These are phyloP conservation scores for Gobio occitaniae DNA, from an alignment of 2,797 vertebrate genomes.

Conservation along the genomic window DNA sequence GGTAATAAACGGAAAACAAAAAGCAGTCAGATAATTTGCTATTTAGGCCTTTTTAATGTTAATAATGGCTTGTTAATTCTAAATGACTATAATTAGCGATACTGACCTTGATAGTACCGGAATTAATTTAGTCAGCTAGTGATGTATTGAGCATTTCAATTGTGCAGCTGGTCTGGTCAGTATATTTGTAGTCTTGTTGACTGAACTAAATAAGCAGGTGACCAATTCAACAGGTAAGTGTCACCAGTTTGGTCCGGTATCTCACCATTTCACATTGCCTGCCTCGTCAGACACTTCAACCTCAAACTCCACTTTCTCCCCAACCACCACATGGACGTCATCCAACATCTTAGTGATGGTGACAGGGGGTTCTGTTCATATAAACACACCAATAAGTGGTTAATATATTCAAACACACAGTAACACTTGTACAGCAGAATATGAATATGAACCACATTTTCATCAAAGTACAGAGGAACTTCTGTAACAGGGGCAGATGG, in stretches of 20 bases:
- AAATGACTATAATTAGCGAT: constrained; percentile 12
- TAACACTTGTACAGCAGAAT: neutral
- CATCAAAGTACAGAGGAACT: neutral
- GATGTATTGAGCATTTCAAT: neutral
- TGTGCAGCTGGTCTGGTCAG: neutral
- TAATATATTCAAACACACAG: neutral
- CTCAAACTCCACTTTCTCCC: constrained; percentile 88
- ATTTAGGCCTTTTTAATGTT: neutral
- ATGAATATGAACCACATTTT: neutral
- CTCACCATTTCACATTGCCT: constrained; percentile 88
- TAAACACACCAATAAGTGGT: constrained; percentile 15
- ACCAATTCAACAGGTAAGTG: neutral
- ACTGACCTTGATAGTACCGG: neutral
- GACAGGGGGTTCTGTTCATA: constrained; percentile 82
- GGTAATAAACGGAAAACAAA: neutral
- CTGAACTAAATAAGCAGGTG: neutral
- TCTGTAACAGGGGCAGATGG: neutral
- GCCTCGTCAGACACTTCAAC: constrained; percentile 93
- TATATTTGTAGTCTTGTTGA: neutral
- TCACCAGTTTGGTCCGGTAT: too few relatives aligned
- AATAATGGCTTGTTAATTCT: constrained; percentile 17
- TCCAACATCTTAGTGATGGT: constrained; percentile 85
- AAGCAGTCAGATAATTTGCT: neutral
- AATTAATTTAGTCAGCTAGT: constrained; percentile 21
- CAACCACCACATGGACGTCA: constrained; percentile 87